A percentile compares a stretch with the other conserved stretches of the same genome.
Evolutionary conservation across 1,140 invertebrate genomes (phyloP).

Genomic region (Hydropsyche tenuis): DNA sequence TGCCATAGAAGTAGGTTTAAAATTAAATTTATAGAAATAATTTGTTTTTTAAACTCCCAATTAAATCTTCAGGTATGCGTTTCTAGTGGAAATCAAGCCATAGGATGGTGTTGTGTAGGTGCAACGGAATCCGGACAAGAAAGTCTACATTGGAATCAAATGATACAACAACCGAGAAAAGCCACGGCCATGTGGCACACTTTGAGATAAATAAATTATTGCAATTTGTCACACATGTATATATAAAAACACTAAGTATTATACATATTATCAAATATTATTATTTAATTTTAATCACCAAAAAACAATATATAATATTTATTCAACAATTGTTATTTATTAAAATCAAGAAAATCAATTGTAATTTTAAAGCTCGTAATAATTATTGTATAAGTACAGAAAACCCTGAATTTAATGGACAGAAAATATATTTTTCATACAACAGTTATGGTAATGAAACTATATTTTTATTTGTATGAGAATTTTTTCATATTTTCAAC

Average conservation of each 20-base stretch:
- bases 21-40: too few species aligned
- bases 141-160: conserved; percentile 80
- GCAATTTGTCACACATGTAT: background rate
- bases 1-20: conserved; percentile 73
- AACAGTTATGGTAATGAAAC: too few species aligned
- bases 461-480: too few species aligned
- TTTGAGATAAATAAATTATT: conserved; percentile 64
- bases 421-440: too few species aligned
- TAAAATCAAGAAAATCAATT: too few species aligned
- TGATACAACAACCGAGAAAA: conserved; percentile 81
- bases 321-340: too few species aligned
- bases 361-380: too few species aligned
- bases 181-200: conserved; percentile 86
- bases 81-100: conserved; percentile 68
- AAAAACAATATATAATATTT: too few species aligned
- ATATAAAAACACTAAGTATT: background rate
- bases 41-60: too few species aligned
- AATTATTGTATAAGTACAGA: too few species aligned
- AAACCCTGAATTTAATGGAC: too few species aligned
- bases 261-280: background rate
- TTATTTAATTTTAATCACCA: background rate
- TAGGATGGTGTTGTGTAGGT: conserved; percentile 76
- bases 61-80: conserved; percentile 60
- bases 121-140: conserved; percentile 67
- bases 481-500: too few species aligned